Conservation (phyloP, 1,140 invertebrate genomes). For the Drosophila cardini region DNA sequence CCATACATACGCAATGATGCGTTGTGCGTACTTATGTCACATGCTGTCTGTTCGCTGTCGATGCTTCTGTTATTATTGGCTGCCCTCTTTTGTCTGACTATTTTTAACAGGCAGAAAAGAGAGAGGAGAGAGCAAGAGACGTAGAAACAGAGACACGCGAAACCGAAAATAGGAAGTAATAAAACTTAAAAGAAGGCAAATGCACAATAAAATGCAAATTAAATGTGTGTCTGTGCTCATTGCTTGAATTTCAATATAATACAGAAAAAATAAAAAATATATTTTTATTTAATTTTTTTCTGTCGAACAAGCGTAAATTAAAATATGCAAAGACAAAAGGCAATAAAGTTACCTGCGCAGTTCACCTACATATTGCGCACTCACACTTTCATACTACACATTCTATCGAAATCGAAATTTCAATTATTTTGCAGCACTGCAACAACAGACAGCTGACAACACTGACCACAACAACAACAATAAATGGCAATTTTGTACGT, state of each 20-base stretch:
- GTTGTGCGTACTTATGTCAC: constrained; percentile 15
- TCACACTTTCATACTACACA: neutral
- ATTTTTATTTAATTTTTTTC: constrained; percentile 14
- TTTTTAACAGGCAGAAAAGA: constrained; percentile 11
- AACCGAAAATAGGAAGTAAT: constrained; percentile 68
- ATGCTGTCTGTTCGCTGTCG: constrained; percentile 15
- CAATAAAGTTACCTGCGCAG: constrained; percentile 26
- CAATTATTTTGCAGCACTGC: constrained; percentile 25
- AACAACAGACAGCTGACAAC: constrained; percentile 5
- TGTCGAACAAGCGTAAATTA: constrained; percentile 21
- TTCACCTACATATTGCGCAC: constrained; percentile 18
- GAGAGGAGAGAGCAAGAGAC: constrained; percentile 14
- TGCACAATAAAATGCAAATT: constrained; percentile 74
- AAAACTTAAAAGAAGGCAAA: constrained; percentile 50
- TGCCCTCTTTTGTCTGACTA: constrained; percentile 4
- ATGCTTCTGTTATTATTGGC: neutral
- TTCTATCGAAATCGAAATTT: constrained; percentile 51
- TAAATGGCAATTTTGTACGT: neutral
- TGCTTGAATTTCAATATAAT: constrained; percentile 66
- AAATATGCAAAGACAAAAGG: constrained; percentile 29
- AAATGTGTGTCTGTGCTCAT: constrained; percentile 43
- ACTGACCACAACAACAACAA: neutral
- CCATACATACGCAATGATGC: constrained; percentile 1
- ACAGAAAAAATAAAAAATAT: constrained; percentile 39
- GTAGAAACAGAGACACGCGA: constrained; percentile 8